Conservation (phyloP, 2,888 invertebrate species). For the Drosophila paramelanica region DNA sequence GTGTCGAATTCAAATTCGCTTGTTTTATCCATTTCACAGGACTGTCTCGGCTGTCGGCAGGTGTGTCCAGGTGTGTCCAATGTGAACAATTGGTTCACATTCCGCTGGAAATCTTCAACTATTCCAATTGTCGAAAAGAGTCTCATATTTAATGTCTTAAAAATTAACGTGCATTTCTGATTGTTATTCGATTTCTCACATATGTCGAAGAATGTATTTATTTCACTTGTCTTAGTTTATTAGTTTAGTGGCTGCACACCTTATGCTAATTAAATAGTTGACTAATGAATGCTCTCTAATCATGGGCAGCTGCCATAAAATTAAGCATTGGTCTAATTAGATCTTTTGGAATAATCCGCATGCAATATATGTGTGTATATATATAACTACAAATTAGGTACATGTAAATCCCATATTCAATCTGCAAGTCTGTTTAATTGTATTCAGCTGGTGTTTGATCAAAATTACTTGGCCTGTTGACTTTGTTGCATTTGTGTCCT, state of each 20-base stretch:
- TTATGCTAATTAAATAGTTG: slow-evolving; percentile 2
- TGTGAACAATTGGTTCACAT: slow-evolving; percentile 9
- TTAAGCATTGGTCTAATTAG: slow-evolving; percentile 10
- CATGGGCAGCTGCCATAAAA: background rate
- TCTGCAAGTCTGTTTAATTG: slow-evolving; percentile 1
- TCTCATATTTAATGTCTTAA: background rate
- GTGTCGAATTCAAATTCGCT: background rate
- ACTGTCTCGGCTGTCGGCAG: slow-evolving; percentile 1
- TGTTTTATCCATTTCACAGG: background rate
- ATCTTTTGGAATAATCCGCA: background rate
- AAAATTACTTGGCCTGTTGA: slow-evolving; percentile 15
- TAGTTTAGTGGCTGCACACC: background rate
- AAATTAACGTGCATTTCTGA: background rate
- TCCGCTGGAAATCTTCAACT: background rate
- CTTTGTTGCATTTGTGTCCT: slow-evolving; percentile 5
- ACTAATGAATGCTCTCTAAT: background rate
- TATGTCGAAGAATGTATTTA: slow-evolving; percentile 2
- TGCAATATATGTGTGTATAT: background rate
- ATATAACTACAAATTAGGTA: slow-evolving; percentile 6
- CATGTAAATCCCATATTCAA: slow-evolving; percentile 12
- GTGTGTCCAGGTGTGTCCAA: slow-evolving; percentile 10
- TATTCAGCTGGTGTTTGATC: slow-evolving; percentile 5
- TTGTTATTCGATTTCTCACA: background rate
- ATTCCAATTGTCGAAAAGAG: too few relatives aligned
- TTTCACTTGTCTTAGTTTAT: background rate